These are phyloP conservation scores for Gavia stellata DNA, from an alignment of 2,113 vertebrate species.

Conservation along the genomic window DNA sequence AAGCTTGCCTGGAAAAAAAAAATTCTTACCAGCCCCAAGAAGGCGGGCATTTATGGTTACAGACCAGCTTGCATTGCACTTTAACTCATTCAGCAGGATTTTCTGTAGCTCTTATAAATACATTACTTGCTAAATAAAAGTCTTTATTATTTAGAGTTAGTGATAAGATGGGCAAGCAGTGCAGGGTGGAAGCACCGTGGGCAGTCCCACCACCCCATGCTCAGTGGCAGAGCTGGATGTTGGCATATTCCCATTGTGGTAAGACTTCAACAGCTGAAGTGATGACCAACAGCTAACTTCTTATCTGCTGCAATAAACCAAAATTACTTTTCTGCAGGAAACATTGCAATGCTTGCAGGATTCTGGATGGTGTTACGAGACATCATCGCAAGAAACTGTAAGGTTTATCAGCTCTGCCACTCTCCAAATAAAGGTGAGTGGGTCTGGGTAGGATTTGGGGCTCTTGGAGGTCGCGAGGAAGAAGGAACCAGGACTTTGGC, in stretches of 20 bases:
- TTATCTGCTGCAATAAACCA: neutral
- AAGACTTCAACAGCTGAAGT: neutral
- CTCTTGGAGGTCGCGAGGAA: neutral
- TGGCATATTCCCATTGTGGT: neutral
- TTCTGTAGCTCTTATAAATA: neutral
- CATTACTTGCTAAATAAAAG: neutral
- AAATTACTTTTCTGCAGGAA: neutral
- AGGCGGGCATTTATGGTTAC: neutral
- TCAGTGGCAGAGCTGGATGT: neutral
- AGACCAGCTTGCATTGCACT: neutral
- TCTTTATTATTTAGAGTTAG: neutral
- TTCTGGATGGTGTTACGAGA: neutral
- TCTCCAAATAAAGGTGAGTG: neutral
- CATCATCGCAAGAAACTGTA: neutral
- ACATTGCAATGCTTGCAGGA: neutral
- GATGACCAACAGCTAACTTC: neutral
- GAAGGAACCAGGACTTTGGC: neutral
- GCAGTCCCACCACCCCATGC: neutral
- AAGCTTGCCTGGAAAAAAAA: neutral
- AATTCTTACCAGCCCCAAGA: neutral
- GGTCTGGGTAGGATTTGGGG: neutral
- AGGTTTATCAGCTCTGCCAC: neutral
- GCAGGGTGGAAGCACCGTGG: fast-evolving
- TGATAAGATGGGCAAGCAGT: neutral
- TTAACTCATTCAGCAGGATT: neutral